Evolutionary conservation across 2,113 vertebrate species (phyloP), one percentile per base, ranked within the genome.

Genomic region (Elephantulus edwardii): DNA sequence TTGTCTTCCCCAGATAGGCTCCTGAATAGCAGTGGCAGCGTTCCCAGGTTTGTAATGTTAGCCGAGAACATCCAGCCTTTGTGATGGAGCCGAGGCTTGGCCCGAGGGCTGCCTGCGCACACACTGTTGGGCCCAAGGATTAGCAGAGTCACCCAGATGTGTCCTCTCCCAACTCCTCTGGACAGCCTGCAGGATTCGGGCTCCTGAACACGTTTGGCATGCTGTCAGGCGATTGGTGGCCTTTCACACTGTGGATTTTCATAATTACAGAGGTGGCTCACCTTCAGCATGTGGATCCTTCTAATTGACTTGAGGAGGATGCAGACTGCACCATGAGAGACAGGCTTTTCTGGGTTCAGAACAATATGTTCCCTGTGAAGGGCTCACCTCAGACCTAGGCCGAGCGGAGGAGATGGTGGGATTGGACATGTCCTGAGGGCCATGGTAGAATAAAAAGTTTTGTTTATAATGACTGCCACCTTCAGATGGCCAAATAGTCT

Each of bases 131-230:
- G 46, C 78, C 84, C 28, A 1, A 44, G 83, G 92, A 78, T 93
- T 74, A 93, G 81, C 60, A 66, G 46, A 75, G 77, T 50, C 76
- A 26, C 88, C 46, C 26, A 28, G 77, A 78, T 66, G 56, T 84
- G 89, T 70, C 10, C 40, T 74, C 58, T 62, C 54, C 86, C n/a
- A 12, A 80, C 46, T 52, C 74, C 50, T 68, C 74, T 66, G 87
- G 89, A 78, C 48, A 8, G 84, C 48, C 71, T 85, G 83, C 46
- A 60, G 77, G 75, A 44, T 38, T 77, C 30, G 42, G n/a, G 92
- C 60, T 84, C 95, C 91, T 91, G 91, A 72, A 64, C 54, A 52
- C 26, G 0, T 22, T 75, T 83, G 79, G 72, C 85, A 38, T 62
- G 4, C 42, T n/a, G 60, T 83, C 90, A 70, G 83, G 24, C 46